Base-by-base conservation (phyloP, 2,113 vertebrate species). In the Paradoxurus hermaphroditus region DNA sequence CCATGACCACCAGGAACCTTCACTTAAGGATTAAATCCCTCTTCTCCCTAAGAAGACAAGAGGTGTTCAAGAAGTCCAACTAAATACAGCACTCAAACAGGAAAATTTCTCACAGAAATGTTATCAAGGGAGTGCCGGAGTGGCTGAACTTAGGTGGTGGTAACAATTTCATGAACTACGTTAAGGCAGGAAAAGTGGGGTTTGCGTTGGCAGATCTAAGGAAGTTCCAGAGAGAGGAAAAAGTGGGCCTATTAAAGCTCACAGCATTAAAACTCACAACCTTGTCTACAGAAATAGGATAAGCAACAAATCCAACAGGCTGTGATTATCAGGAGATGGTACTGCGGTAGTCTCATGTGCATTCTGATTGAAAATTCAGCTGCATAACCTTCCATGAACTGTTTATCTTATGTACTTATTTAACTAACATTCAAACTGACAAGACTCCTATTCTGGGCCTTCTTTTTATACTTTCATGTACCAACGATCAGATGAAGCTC, bases 341-440 rank as follows among this genome's bases (percentile, higher is more conserved):
- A 94, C 96, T 97, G 73, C 95, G 97, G 94, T 83, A 98, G 97
- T 63, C 97, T 98, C 97, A 90, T 97, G 94, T 98, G 98, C 90
- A 95, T 97, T 87, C 98, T 97, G 97, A 98, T 99, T 98, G 98
- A 98, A 98, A 99, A 99, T 99, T 99, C 99, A 98, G 98, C 98
- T 98, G 97, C 98, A 98, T 99, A 99, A 99, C 98, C 99, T 98
- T 98, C 98, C 97, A 97, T 98, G 98, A 99, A 99, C 99, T 98
- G 98, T 99, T 99, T 99, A 98, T 98, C 98, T 99, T 99, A 98
- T 98, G 98, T 99, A 99, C 98, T 99, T 99, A 99, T 99, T 99
- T 99, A 99, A 99, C 99, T 99, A 99, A 98, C 99, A 99, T 99
- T 99, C 98, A 98, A 98, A 99, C 98, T 99, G 99, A 99, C 99